Base-by-base conservation (phyloP, 2,888 invertebrate genomes). In the Lepas anatifera region DNA sequence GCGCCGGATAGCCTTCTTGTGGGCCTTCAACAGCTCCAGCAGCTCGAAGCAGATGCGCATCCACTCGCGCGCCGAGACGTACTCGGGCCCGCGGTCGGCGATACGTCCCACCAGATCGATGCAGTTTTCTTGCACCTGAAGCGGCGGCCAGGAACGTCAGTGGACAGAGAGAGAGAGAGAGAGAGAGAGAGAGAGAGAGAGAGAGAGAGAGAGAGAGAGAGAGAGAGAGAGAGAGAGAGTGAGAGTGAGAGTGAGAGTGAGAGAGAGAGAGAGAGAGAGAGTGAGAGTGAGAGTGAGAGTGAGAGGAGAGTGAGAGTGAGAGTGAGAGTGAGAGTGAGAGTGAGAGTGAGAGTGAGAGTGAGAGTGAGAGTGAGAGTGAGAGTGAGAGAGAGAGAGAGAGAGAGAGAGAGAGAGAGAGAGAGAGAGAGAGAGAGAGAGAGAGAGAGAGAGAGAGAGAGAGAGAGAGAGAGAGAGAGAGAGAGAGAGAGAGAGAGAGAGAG, bases 21-120 rank as follows among this genome's bases (percentile, higher is more conserved):
- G 99, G 0, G 99, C 99, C 80, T 99, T 99, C 43, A 99, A 82
- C 67, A 99, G 82, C 80, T 99, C 99, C 71, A 99, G 81, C 72
- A 99, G 82, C 80, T 99, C 99, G 79, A 99, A 99, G 79, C 99
- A 99, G 80, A 99, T 99, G 77, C 99, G 85, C 99, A 99, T 99
- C 99, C 99, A 99, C 81, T 99, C 99, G 70, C 98, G 84, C 0
- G 99, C 98, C 0, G 97, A 95, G 1, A 99, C 99, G 79, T 96
- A 98, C 80, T 99, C 99, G 0, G 97, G 96, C 6, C 98, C 99
- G 76, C 97, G 86, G 82, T 99, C 99, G 27, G 99, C 99, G 76
- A 99, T 99, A 76, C 98, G 88, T 46, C 99, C 99, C 13, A 99
- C 99, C 75, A 99, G 84, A 83, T 99, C 99, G 75, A 99, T 99